Base-by-base conservation (phyloP, 2,888 invertebrate genomes). In the Trachelus iudaicus region DNA sequence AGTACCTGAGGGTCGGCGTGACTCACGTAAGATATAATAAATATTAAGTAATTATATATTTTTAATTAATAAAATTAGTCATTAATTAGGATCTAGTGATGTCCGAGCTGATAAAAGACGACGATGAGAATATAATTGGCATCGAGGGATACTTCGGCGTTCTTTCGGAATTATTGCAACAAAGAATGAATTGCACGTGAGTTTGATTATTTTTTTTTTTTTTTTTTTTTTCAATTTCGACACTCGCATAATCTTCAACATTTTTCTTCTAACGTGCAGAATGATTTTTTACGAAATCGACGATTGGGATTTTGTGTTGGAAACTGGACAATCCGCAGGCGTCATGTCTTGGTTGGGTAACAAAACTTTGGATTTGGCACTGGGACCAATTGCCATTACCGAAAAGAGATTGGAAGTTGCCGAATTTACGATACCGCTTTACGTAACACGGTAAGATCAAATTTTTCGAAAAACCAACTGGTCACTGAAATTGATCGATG, bases 351-450 rank as follows among this genome's bases (percentile, higher is more conserved):
- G 85, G 87, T 79, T 91, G 33, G 77, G 83, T 0, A 82, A 83
- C 0, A 82, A 87, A 23, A 81, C 85, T 56, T 86, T 85, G 0
- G 91, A 91, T 77, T 80, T 91, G 3, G 89, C 88, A 1, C 91
- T 90, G 1, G 85, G 88, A 15, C 91, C 88, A 76, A 79, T 91
- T 11, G 86, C 89, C 75, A 90, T 91, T 89, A 91, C 90, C 0
- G 76, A 81, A 1, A 88, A 87, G 56, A 85, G 91, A 77, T 73
- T 91, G 34, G 84, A 88, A 0, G 85, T 81, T 15, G 79, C 91
- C 2, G 84, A 88, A 69, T 91, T 89, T 77, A 90, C 90, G 15
- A 90, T 89, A 3, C 91, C 91, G 0, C 40, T 40, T 15, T 40
- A 15, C 15, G 15, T 15, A 15, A 40, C 40, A 15, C 40, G 40